A percentile compares a stretch with the other conserved stretches of the same genome.
Conservation (phyloP, 1,140 invertebrate species). For the Hydropsyche tenuis region DNA sequence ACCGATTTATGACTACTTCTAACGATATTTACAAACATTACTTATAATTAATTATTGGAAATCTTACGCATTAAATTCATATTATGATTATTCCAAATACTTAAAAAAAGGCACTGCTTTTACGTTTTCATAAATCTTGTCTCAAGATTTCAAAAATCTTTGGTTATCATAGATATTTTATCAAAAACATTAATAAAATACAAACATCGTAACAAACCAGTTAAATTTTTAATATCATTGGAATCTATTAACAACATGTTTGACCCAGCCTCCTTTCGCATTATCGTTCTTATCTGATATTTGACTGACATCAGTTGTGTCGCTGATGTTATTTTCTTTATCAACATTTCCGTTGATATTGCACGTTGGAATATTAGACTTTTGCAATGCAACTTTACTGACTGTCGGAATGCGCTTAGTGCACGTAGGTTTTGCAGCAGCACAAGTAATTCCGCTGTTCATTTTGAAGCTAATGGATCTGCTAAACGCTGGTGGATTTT, state of each 20-base stretch:
- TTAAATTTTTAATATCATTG: slow-evolving; percentile 53
- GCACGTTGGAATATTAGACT: slow-evolving; percentile 42
- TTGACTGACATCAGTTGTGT: neutral
- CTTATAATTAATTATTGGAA: no score
- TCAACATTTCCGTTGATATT: neutral
- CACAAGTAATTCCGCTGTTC: neutral
- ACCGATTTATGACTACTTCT: neutral
- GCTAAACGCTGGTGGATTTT: slow-evolving; percentile 30
- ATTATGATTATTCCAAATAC: no score
- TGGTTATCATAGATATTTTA: no score
- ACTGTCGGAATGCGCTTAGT: slow-evolving; percentile 17
- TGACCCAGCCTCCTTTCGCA: slow-evolving; percentile 60
- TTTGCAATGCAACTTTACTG: slow-evolving; percentile 29
- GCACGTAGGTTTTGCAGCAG: slow-evolving; percentile 4
- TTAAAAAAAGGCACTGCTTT: no score
- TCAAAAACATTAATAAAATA: no score
- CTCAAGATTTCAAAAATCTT: no score
- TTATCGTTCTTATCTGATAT: slow-evolving; percentile 49
- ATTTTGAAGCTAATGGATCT: slow-evolving; percentile 44
- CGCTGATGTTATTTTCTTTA: slow-evolving; percentile 14
- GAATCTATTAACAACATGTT: slow-evolving; percentile 63
- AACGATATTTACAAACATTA: no score
- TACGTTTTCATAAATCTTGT: no score
- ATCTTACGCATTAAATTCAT: no score
- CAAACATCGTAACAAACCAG: no score